Evolutionary conservation across 2,888 invertebrate species (phyloP), one percentile per base, ranked within the genome.

Genomic region (Trimorus sp.): DNA sequence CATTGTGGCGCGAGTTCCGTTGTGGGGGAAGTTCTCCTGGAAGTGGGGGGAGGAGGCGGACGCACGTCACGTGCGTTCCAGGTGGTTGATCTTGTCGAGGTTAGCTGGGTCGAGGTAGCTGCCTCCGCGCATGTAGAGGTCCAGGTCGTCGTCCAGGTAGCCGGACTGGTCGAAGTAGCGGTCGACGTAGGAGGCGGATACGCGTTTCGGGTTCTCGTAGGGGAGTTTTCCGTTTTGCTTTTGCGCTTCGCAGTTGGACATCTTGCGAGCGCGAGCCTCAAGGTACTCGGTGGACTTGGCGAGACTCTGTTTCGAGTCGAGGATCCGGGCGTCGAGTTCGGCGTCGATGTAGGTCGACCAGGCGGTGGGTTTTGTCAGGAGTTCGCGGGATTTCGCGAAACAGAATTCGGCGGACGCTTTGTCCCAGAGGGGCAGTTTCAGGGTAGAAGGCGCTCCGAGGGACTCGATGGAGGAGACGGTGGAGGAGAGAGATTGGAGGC

Each of bases 401-500:
- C 94, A 95, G 88, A 95, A 95, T 90, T 95, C 95, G 0, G 95
- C 95, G 11, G 94, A 94, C n/a, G 95, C 95, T 89, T 95, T 94
- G 90, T 95, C 95, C 93, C 95, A 95, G 14, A 95, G 91, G 1
- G 95, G 95, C 59, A 95, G 92, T 82, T 94, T 92, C 56, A 92
- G 83, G 0, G 92, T 92, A 8, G 92, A 92, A 5, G 91, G 91
- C 3, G 92, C 92, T 11, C 92, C 91, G n/a, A 92, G 88, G 5
- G 92, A 92, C 76, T 92, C 92, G 74, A 92, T 91, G 60, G 92
- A 92, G 51, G 92, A 92, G 37, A 92, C 92, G 8, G 91, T 92
- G 11, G 92, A 92, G 9, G 92, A 92, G 15, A 92, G 86, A 5
- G 92, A 92, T 82, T 92, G 91, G 82, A 92, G 86, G 87, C 92